phyloP scores from a whole-genome alignment of 1,140 invertebrate species.

The Hycleus cichorii region DNA sequence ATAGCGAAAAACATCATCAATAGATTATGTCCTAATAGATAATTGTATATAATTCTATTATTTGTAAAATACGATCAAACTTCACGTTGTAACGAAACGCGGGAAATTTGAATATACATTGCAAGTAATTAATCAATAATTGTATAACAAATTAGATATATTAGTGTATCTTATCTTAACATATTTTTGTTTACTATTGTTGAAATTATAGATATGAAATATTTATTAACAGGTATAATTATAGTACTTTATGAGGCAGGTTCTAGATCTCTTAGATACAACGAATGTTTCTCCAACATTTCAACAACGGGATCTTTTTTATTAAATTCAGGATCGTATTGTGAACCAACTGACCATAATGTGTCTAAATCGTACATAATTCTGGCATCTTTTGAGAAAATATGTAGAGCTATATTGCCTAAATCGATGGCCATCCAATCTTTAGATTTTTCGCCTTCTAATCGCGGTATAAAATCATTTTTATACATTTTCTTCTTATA shows the following conservation, averaged over 20 bases:
- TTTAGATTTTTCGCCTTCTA: slow-evolving; percentile 67
- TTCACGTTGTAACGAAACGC: too few relatives aligned
- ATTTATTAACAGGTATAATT: too few relatives aligned
- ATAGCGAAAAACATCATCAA: too few relatives aligned
- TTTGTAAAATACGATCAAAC: too few relatives aligned
- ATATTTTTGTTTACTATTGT: too few relatives aligned
- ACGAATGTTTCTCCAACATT: slow-evolving; percentile 56
- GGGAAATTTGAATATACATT: too few relatives aligned
- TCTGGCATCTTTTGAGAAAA: slow-evolving; percentile 66
- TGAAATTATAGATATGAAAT: too few relatives aligned
- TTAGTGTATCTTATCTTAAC: too few relatives aligned
- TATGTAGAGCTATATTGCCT: slow-evolving; percentile 85
- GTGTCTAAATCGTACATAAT: slow-evolving; percentile 80
- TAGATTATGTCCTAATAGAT: too few relatives aligned
- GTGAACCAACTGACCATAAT: slow-evolving; percentile 76
- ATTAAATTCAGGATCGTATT: slow-evolving; percentile 68
- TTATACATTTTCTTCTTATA: slow-evolving; percentile 66
- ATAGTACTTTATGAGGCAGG: slow-evolving; percentile 34
- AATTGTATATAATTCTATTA: too few relatives aligned
- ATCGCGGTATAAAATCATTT: slow-evolving; percentile 59
- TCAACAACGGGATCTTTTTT: slow-evolving; percentile 48
- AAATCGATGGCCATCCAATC: slow-evolving; percentile 89
- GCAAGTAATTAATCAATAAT: too few relatives aligned
- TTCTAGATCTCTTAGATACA: slow-evolving; percentile 53
- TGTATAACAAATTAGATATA: too few relatives aligned